A percentile compares a stretch with the other conserved stretches of the same genome.
Conservation (phyloP, 1,140 invertebrate species). For the Bombus pascuorum region DNA sequence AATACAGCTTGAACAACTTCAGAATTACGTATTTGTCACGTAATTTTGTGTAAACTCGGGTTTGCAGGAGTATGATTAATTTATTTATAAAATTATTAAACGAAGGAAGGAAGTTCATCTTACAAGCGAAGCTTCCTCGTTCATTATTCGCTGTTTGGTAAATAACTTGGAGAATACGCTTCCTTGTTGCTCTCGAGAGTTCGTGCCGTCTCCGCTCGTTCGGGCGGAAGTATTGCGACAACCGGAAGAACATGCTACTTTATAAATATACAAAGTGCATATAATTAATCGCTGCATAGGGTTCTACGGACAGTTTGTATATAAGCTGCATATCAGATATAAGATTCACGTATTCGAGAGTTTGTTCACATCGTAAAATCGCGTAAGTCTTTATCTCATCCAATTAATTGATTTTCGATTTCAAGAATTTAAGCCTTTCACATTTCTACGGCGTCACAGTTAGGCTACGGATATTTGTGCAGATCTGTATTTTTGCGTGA, state of each 20-base stretch:
- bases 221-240: constrained; percentile 49
- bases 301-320: constrained; percentile 8
- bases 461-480: background rate
- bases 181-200: constrained; percentile 30
- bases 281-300: background rate
- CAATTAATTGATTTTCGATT: background rate
- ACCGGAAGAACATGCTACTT: constrained; percentile 7
- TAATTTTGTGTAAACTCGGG: background rate
- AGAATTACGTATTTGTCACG: background rate
- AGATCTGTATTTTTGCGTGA: background rate
- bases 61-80: too few relatives aligned
- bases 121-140: background rate
- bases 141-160: constrained; percentile 27
- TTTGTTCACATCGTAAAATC: constrained; percentile 5
- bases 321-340: constrained; percentile 49
- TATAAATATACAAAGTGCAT: background rate
- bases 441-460: background rate
- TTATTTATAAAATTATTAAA: background rate
- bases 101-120: background rate
- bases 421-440: too few relatives aligned
- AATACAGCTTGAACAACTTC: background rate
- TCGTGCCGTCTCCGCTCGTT: background rate
- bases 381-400: constrained; percentile 23
- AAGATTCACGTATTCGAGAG: constrained; percentile 45
- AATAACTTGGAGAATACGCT: constrained; percentile 15